These are phyloP conservation scores for Drepana arcuata DNA, from an alignment of 1,140 invertebrate species.

Conservation along the genomic window DNA sequence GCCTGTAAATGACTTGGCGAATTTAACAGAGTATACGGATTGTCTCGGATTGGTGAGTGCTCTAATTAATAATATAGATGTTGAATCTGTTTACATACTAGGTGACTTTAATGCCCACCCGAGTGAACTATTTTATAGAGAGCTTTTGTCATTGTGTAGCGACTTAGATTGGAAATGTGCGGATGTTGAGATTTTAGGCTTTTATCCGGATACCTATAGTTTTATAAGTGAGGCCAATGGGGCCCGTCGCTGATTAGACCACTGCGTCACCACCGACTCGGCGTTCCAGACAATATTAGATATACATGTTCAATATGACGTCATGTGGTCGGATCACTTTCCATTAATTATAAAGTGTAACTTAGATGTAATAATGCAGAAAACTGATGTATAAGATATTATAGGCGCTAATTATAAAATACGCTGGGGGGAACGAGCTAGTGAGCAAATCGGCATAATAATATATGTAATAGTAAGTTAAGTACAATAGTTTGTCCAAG, in stretches of 20 bases:
- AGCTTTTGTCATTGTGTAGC: constrained; percentile 4
- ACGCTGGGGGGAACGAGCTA: not conserved
- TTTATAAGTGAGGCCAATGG: constrained; percentile 3
- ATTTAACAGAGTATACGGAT: constrained; percentile 8
- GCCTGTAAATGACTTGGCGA: constrained; percentile 3
- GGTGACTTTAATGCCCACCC: constrained; percentile 11
- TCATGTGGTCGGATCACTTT: not conserved
- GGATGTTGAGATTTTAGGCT: constrained; percentile 1
- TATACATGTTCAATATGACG: not conserved
- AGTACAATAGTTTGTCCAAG: not conserved
- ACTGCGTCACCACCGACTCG: not conserved
- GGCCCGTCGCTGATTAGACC: not conserved
- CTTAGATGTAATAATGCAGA: not conserved
- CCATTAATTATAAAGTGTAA: not conserved
- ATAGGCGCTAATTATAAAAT: not conserved
- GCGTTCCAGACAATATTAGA: not conserved
- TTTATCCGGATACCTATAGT: not conserved
- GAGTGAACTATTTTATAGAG: constrained; percentile 2
- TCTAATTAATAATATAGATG: not conserved
- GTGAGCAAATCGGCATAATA: not conserved
- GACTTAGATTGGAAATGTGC: constrained; percentile 8
- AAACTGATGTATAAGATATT: not conserved
- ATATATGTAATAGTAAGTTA: not conserved
- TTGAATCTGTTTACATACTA: constrained; percentile 1
- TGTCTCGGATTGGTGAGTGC: constrained; percentile 2